Evolutionary conservation across 2,113 vertebrate species (phyloP).

Genomic region (Syrrhaptes paradoxus): DNA sequence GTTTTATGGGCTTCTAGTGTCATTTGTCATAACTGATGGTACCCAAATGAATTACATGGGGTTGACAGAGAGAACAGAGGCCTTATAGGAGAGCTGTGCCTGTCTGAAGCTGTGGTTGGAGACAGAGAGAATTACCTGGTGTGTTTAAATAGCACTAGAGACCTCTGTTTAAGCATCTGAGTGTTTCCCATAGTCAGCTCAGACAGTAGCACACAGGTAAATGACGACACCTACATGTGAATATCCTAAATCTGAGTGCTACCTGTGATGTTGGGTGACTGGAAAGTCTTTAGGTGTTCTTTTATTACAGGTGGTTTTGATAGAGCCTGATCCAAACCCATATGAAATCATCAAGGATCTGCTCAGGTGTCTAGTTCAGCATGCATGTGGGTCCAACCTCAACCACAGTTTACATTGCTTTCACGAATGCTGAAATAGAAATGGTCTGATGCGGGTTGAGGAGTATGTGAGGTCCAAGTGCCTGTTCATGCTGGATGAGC

Average conservation of each 20-base stretch:
- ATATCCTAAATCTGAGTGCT: not conserved
- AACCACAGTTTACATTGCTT: not conserved
- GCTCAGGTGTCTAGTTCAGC: not conserved
- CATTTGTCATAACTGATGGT: not conserved
- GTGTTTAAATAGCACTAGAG: not conserved
- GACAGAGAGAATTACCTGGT: not conserved
- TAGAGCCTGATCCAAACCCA: not conserved
- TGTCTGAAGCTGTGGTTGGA: not conserved
- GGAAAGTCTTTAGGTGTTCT: not conserved
- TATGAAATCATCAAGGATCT: not conserved
- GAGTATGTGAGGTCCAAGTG: not conserved
- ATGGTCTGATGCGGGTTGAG: not conserved
- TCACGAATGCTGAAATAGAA: not conserved
- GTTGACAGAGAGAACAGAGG: not conserved
- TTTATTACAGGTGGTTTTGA: not conserved
- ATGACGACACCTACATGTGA: not conserved
- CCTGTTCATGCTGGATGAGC: not conserved
- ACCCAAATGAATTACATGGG: not conserved
- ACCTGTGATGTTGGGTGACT: not conserved
- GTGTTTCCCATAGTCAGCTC: not conserved
- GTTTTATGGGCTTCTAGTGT: not conserved
- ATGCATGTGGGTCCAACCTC: fast-evolving
- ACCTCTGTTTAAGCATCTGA: not conserved
- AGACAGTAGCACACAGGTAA: not conserved
- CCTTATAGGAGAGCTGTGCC: not conserved